Evolutionary conservation across 2,113 vertebrate genomes (phyloP).

Genomic region (Urocitellus parryii): DNA sequence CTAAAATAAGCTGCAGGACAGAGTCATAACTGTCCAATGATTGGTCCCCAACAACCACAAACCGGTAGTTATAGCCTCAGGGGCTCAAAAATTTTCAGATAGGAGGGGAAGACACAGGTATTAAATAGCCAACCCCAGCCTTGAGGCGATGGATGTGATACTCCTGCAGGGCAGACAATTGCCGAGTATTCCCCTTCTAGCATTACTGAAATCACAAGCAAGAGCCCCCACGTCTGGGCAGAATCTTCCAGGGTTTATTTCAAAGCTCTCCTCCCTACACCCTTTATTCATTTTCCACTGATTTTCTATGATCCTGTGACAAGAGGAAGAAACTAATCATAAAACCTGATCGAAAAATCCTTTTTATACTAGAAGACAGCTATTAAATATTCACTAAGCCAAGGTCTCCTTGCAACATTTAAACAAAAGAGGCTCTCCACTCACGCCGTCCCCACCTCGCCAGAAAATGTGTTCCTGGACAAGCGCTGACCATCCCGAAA

Average conservation of each 20-base stretch:
- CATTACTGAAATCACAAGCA: not conserved
- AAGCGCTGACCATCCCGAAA: conserved; percentile 62
- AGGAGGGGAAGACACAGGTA: not conserved
- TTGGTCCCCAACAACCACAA: not conserved
- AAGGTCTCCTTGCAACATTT: conserved; percentile 38
- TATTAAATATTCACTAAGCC: conserved; percentile 55
- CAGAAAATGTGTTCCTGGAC: not conserved
- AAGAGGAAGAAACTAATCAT: conserved; percentile 62
- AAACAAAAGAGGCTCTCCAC: conserved; percentile 73
- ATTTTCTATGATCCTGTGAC: conserved; percentile 41
- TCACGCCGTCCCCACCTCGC: not conserved
- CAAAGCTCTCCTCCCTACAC: not conserved
- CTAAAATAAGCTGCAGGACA: conserved; percentile 52
- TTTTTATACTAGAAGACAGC: conserved; percentile 50
- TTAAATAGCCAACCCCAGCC: not conserved
- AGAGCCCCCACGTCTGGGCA: not conserved
- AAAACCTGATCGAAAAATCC: conserved; percentile 68
- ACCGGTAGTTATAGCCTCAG: conserved; percentile 12
- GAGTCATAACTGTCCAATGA: conserved; percentile 30
- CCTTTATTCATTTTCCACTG: conserved; percentile 30
- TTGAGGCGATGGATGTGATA: not conserved
- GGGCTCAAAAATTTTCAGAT: not conserved
- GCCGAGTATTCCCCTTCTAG: not conserved
- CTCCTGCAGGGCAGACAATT: not conserved
- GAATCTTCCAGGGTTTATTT: conserved; percentile 10